phyloP scores from a whole-genome alignment of 2,888 invertebrate species.

The Therioaphis trifolii region DNA sequence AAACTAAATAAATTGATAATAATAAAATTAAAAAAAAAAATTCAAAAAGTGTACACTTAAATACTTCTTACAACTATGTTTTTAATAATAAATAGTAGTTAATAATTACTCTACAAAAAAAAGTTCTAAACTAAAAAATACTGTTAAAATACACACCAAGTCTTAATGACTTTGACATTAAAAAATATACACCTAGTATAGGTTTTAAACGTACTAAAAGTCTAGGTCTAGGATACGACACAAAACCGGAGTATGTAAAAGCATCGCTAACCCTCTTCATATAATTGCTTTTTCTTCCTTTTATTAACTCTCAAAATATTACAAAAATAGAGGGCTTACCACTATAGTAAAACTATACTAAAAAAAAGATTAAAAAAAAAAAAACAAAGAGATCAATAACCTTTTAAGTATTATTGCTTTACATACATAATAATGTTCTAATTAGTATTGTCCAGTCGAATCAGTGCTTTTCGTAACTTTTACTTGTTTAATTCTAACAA shows the following conservation, averaged over 20 bases:
- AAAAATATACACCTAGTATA: constrained; percentile 52
- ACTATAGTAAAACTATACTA: constrained; percentile 61
- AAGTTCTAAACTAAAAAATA: constrained; percentile 56
- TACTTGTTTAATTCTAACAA: constrained; percentile 61
- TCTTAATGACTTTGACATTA: constrained; percentile 61
- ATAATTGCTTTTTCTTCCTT: constrained; percentile 64
- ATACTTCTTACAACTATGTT: constrained; percentile 58
- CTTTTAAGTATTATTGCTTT: constrained; percentile 63
- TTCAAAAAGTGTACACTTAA: constrained; percentile 61
- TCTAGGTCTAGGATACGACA: constrained; percentile 60
- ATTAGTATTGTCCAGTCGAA: constrained; percentile 63
- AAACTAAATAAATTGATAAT: constrained; percentile 60
- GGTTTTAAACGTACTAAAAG: constrained; percentile 54
- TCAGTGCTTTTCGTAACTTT: constrained; percentile 63
- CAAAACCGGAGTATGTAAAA: constrained; percentile 59
- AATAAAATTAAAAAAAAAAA: constrained; percentile 43
- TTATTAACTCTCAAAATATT: constrained; percentile 65
- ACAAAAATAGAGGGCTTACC: constrained; percentile 67
- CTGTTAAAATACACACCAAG: constrained; percentile 63
- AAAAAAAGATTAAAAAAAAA: constrained; percentile 46
- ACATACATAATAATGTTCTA: constrained; percentile 63
- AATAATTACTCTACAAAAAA: constrained; percentile 62
- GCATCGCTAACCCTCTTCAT: constrained; percentile 61
- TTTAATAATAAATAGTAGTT: constrained; percentile 57
- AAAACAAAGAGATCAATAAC: constrained; percentile 62